A percentile compares a stretch with the other conserved stretches of the same genome.
phyloP scores from a whole-genome alignment of 2,113 vertebrate genomes.

The Noctilio leporinus region DNA sequence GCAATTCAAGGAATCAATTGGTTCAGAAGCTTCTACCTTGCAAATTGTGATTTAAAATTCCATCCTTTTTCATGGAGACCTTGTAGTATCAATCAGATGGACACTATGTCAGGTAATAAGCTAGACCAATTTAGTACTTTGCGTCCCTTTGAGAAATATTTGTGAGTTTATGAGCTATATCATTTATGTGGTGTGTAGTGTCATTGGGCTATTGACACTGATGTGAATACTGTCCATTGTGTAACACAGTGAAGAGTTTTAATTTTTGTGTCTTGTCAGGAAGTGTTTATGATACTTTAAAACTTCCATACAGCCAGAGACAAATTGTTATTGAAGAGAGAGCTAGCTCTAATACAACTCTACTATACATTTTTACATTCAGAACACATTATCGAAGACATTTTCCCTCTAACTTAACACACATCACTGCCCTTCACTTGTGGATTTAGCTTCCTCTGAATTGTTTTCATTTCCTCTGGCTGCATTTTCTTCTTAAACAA shows the following conservation, averaged over 20 bases:
- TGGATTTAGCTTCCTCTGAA: not conserved
- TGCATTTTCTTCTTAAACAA: conserved; percentile 10
- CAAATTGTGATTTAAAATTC: not conserved
- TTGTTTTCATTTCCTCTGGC: not conserved
- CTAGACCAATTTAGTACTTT: not conserved
- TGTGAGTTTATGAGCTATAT: not conserved
- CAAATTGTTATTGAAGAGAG: not conserved
- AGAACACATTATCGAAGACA: not conserved
- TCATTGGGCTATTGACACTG: not conserved
- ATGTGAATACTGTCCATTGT: not conserved
- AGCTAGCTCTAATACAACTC: conserved; percentile 11
- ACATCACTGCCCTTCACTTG: conserved; percentile 9
- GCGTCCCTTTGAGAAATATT: not conserved
- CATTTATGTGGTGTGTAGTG: not conserved
- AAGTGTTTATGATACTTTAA: conserved; percentile 11
- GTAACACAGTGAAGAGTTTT: not conserved
- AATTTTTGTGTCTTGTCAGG: conserved; percentile 40
- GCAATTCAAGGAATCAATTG: not conserved
- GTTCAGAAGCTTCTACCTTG: not conserved
- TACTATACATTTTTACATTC: conserved; percentile 2
- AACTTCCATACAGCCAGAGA: not conserved
- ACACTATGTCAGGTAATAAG: not conserved
- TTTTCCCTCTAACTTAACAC: conserved; percentile 19
- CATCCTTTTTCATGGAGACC: not conserved
- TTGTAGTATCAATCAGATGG: not conserved